These are phyloP conservation scores for Calliscelio sp. DNA, from an alignment of 2,888 invertebrate genomes.

Conservation along the genomic window DNA sequence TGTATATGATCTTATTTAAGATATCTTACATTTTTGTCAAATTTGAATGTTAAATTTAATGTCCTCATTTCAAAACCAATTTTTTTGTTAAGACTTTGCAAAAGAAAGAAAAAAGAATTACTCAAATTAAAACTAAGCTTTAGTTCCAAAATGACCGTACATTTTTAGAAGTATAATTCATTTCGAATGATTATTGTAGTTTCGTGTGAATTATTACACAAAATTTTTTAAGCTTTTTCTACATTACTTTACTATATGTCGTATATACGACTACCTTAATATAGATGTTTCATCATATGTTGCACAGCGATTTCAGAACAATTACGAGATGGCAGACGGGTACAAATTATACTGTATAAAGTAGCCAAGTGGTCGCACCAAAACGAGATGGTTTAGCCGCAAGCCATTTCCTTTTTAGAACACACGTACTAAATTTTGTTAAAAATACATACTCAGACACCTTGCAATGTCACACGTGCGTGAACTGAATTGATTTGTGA, in stretches of 20 bases:
- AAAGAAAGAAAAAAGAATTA: too few relatives aligned
- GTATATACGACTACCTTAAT: background rate
- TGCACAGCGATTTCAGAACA: slow-evolving; percentile 48
- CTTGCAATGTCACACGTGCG: slow-evolving; percentile 22
- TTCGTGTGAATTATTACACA: background rate
- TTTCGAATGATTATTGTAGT: too few relatives aligned
- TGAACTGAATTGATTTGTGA: slow-evolving; percentile 52
- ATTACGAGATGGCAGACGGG: slow-evolving; percentile 55
- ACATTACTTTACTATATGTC: too few relatives aligned
- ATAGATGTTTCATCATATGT: slow-evolving; percentile 18
- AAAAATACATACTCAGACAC: slow-evolving; percentile 36
- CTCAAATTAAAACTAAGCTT: too few relatives aligned
- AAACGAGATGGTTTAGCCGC: slow-evolving; percentile 45
- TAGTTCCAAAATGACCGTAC: too few relatives aligned
- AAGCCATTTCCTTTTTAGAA: slow-evolving; percentile 48
- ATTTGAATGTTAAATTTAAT: too few relatives aligned
- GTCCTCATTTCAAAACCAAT: too few relatives aligned
- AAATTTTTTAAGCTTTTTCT: background rate
- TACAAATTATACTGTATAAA: slow-evolving; percentile 59
- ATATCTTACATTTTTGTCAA: too few relatives aligned
- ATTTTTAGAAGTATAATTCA: too few relatives aligned
- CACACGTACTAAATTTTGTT: slow-evolving; percentile 45
- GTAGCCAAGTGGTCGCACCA: slow-evolving; percentile 28
- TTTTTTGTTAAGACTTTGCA: too few relatives aligned
- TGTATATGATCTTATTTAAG: too few relatives aligned